These are phyloP conservation scores for Montipora capitata DNA, from an alignment of 92 coral and sea anemone genomes.

Conservation along the genomic window DNA sequence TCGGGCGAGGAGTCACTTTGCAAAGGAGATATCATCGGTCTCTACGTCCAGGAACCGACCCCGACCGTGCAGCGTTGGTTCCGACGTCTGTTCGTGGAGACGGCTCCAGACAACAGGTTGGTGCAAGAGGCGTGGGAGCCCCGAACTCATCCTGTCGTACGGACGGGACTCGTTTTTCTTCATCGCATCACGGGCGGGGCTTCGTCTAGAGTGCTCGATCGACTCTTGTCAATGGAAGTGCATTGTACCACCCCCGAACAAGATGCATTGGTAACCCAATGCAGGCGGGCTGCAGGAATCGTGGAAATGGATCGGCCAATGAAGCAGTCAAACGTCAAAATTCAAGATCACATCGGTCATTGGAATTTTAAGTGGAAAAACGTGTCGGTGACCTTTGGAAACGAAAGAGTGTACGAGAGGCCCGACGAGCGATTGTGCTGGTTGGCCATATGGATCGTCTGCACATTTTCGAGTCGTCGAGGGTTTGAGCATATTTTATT, in stretches of 20 bases:
- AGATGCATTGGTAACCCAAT: neutral
- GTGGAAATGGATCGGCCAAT: neutral
- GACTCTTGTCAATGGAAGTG: slow-evolving; percentile 5
- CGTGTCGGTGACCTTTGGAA: neutral
- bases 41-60: neutral
- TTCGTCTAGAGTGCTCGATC: neutral
- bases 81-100: neutral
- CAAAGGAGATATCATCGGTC: slow-evolving; percentile 1
- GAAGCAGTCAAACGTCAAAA: too few species aligned
- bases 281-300: slow-evolving; percentile 5
- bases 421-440: slow-evolving; percentile 4
- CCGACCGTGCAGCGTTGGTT: neutral
- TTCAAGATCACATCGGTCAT: neutral
- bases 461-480: neutral
- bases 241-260: neutral
- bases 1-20: neutral
- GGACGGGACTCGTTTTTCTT: neutral
- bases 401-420: neutral
- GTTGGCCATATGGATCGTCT: slow-evolving; percentile 1
- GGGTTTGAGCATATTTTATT: neutral
- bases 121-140: neutral
- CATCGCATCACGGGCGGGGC: neutral
- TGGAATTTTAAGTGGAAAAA: neutral
- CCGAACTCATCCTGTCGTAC: neutral
- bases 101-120: slow-evolving; percentile 3